Percentiles rank a stretch among this genome's conserved stretches.
Evolutionary conservation across 2,888 invertebrate species (phyloP).

Genomic region (Sphaerophoria rueppellii): DNA sequence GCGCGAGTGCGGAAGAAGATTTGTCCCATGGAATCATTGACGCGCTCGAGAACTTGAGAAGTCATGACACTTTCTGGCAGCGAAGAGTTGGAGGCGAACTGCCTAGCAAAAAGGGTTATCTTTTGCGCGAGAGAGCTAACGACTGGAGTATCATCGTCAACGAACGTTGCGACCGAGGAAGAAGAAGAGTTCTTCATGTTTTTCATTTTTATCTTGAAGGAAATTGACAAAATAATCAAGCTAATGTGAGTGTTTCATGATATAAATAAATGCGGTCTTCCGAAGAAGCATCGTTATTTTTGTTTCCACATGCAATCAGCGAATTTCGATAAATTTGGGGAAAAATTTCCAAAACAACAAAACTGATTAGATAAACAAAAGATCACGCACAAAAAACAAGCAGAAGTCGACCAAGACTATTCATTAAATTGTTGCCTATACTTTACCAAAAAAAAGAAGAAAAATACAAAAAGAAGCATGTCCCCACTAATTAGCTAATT

Average conservation of each 20-base stretch:
- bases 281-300: constrained; percentile 25
- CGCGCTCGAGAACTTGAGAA: too few relatives aligned
- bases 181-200: too few relatives aligned
- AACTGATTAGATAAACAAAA: constrained; percentile 57
- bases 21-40: too few relatives aligned
- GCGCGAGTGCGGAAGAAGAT: too few relatives aligned
- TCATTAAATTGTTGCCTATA: constrained; percentile 18
- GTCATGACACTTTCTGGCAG: too few relatives aligned
- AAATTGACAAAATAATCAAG: background rate
- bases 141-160: too few relatives aligned
- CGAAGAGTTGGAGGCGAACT: too few relatives aligned
- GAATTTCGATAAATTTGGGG: background rate
- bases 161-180: too few relatives aligned
- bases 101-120: too few relatives aligned
- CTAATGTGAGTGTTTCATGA: background rate
- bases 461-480: background rate
- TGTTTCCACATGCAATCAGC: background rate
- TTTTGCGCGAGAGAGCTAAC: too few relatives aligned
- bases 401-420: constrained; percentile 9
- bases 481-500: constrained; percentile 55
- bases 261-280: constrained; percentile 44
- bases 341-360: constrained; percentile 1
- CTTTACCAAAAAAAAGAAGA: constrained; percentile 1
- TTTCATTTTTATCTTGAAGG: constrained; percentile 1
- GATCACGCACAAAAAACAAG: background rate